Evolutionary conservation across 2,888 invertebrate species (phyloP).

Genomic region (Apodemia duryi): DNA sequence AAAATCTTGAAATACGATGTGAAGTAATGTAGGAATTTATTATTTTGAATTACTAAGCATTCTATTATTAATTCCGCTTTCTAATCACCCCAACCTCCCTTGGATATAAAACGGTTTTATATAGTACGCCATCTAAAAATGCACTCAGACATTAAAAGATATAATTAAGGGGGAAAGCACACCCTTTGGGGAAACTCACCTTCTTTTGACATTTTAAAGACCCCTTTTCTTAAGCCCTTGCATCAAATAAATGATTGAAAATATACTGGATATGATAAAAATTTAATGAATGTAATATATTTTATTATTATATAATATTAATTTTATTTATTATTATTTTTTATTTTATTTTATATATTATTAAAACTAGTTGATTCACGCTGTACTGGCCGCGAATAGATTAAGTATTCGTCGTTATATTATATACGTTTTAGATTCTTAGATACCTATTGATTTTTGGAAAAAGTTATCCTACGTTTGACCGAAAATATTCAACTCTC

Average conservation of each 20-base stretch:
- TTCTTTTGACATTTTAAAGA: slow-evolving; percentile 77
- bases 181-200: slow-evolving; percentile 67
- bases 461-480: too few species aligned
- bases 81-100: slow-evolving; percentile 33
- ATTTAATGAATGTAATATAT: background rate
- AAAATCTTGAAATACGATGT: background rate
- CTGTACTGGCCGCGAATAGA: too few species aligned
- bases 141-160: slow-evolving; percentile 77
- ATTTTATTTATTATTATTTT: too few species aligned
- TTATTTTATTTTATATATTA: too few species aligned
- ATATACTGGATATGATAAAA: slow-evolving; percentile 27
- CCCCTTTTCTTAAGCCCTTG: slow-evolving; percentile 64
- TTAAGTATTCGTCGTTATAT: too few species aligned
- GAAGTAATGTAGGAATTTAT: background rate
- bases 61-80: slow-evolving; percentile 43
- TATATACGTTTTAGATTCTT: too few species aligned
- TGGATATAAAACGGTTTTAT: slow-evolving; percentile 34
- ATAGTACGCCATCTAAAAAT: slow-evolving; percentile 66
- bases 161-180: slow-evolving; percentile 72
- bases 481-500: too few species aligned
- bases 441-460: too few species aligned
- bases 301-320: too few species aligned
- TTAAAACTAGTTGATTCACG: too few species aligned
- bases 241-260: slow-evolving; percentile 26
- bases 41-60: slow-evolving; percentile 15